Percentiles rank a stretch among this genome's conserved stretches.
These are phyloP conservation scores for Maccullochella peelii DNA, from an alignment of 2,113 vertebrate species.

Conservation along the genomic window DNA sequence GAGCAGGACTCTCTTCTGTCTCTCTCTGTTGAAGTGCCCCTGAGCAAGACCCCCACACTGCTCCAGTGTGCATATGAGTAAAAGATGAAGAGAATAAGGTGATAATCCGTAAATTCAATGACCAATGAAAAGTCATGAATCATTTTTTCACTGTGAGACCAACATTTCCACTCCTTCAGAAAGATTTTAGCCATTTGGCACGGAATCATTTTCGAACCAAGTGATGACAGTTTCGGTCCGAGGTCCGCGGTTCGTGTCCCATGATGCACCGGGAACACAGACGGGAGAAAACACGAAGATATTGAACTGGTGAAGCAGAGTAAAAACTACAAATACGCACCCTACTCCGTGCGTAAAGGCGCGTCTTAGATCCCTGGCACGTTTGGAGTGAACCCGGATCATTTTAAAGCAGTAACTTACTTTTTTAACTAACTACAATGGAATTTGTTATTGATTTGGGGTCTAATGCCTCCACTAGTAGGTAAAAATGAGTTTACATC, in stretches of 20 bases:
- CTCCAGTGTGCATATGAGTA: not conserved
- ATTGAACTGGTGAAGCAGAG: too few species aligned
- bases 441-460: not conserved
- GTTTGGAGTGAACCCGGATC: not conserved
- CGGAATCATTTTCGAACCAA: not conserved
- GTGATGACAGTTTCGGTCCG: not conserved
- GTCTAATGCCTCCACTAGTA: not conserved
- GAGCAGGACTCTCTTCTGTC: not conserved
- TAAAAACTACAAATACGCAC: not conserved
- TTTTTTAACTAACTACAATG: not conserved
- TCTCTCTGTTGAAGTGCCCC: not conserved
- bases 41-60: not conserved
- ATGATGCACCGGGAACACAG: not conserved
- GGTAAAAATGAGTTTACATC: not conserved
- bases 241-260: not conserved
- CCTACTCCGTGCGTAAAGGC: conserved; percentile 30
- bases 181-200: not conserved
- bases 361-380: not conserved
- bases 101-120: not conserved
- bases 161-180: not conserved
- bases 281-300: not conserved
- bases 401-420: not conserved
- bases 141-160: not conserved
- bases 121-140: not conserved
- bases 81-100: not conserved